Percentiles rank a stretch among this genome's conserved stretches.
Evolutionary conservation across 2,113 vertebrate genomes (phyloP).

Genomic region (Anser brachyrhynchus): DNA sequence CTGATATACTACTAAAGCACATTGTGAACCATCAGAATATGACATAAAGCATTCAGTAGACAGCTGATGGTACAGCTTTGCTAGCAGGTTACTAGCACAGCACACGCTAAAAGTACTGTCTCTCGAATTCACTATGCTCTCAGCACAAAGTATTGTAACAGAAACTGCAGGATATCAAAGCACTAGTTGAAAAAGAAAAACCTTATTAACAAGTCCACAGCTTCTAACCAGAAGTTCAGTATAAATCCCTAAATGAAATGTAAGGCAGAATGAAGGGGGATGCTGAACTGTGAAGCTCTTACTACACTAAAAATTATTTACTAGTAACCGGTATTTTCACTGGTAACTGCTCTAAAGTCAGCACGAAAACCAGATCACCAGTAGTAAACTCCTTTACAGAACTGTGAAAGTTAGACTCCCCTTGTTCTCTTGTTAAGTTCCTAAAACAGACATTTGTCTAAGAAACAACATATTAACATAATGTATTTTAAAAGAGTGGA

Average conservation of each 20-base stretch:
- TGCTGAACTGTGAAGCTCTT: background rate
- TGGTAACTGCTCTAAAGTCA: background rate
- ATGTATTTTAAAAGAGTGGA: background rate
- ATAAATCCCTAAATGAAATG: background rate
- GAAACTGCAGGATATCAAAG: background rate
- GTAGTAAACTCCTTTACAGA: background rate
- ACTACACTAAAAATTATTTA: background rate
- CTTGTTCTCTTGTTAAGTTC: background rate
- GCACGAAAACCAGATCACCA: background rate
- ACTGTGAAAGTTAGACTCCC: background rate
- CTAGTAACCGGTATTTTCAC: no score
- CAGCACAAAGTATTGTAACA: background rate
- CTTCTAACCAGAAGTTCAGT: background rate
- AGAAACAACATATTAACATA: background rate
- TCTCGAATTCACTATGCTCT: background rate
- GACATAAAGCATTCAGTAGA: accelerated
- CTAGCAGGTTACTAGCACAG: background rate
- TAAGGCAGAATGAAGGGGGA: background rate
- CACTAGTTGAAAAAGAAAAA: background rate
- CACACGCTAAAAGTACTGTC: background rate
- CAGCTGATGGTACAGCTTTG: background rate
- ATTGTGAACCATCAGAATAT: background rate
- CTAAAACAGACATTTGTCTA: background rate
- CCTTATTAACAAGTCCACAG: background rate
- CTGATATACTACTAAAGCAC: background rate